These are phyloP conservation scores for Mycalesis mineus DNA, from an alignment of 2,888 invertebrate species.

Conservation along the genomic window DNA sequence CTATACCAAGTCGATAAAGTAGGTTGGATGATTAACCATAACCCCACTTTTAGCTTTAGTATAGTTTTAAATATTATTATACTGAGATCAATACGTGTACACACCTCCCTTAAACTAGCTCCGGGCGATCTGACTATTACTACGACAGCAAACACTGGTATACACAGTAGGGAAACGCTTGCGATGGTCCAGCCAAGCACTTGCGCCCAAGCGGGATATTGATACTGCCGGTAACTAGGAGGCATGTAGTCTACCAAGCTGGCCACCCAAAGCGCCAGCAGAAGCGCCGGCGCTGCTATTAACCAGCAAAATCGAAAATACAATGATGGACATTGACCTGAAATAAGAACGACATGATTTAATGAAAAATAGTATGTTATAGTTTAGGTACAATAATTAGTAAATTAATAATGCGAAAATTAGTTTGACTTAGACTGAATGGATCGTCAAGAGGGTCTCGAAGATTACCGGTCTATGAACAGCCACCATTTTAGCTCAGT, in stretches of 20 bases:
- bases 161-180: constrained; percentile 88
- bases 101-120: constrained; percentile 74
- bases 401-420: too few species aligned
- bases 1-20: too few species aligned
- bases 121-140: constrained; percentile 85
- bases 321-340: constrained; percentile 82
- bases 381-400: too few species aligned
- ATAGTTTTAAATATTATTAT: too few species aligned
- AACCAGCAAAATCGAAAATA: constrained; percentile 94
- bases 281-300: constrained; percentile 86
- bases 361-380: too few species aligned
- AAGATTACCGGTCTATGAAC: too few species aligned
- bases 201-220: constrained; percentile 91
- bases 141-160: constrained; percentile 88
- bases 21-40: too few species aligned
- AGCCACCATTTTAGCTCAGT: too few species aligned
- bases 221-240: constrained; percentile 89
- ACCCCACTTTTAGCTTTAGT: too few species aligned
- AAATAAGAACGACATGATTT: constrained; percentile 33
- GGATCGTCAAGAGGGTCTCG: too few species aligned
- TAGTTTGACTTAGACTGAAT: too few species aligned
- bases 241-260: constrained; percentile 92
- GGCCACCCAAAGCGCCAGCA: constrained; percentile 92
- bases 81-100: background rate
- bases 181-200: constrained; percentile 92